Conservation (phyloP, 2,797 vertebrate genomes). For the Malurus splendens region DNA sequence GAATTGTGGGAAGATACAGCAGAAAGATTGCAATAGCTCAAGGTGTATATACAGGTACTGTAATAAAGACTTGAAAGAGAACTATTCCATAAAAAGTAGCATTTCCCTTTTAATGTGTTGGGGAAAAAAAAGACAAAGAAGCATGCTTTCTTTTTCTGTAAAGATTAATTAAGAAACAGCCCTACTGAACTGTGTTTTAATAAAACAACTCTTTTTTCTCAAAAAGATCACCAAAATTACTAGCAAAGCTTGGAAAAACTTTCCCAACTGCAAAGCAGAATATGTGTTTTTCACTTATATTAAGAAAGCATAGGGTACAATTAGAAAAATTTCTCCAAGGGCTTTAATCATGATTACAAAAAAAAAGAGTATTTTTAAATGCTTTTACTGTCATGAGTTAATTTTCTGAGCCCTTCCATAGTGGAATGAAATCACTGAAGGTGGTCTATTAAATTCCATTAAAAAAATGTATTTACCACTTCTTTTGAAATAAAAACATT, state of each 20-base stretch:
- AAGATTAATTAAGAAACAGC: background rate
- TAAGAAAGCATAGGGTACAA: background rate
- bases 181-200: background rate
- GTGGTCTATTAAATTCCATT: background rate
- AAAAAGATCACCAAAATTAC: background rate
- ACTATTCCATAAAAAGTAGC: background rate
- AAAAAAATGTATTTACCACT: background rate
- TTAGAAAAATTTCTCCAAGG: background rate
- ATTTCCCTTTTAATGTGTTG: background rate
- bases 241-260: background rate
- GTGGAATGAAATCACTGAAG: background rate
- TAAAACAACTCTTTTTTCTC: background rate
- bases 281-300: background rate
- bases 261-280: background rate
- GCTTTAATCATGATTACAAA: background rate
- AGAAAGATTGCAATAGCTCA: background rate
- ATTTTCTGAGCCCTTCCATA: background rate
- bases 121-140: background rate
- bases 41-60: background rate
- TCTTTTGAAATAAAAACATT: background rate
- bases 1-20: background rate
- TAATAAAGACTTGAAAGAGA: background rate
- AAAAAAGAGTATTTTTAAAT: background rate
- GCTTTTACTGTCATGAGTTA: background rate
- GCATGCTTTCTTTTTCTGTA: background rate